Evolutionary conservation across 2,888 invertebrate species (phyloP), one percentile per base, ranked within the genome.

Genomic region (Prosopocoilus inquinatus): DNA sequence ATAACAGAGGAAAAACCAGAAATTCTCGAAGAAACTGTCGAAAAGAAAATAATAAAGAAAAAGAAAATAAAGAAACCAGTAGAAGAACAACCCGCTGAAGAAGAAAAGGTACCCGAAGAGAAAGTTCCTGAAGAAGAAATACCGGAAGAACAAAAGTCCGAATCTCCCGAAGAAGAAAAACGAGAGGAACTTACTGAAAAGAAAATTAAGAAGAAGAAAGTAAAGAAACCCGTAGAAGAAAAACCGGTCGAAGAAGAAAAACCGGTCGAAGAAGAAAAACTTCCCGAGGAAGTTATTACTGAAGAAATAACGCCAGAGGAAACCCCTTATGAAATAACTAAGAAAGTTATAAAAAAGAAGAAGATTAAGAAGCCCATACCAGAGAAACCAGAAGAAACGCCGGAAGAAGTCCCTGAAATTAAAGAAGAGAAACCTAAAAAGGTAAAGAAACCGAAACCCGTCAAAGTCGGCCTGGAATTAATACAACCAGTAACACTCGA

Each of bases 401-500:
- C 59, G 0, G 46, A 69, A 64, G 41, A 38, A 59, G 58, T 60
- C 13, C 58, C 61, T 3, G 50, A 67, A 58, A 46, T 55, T 56
- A 0, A 61, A 47, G 0, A 35, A 49, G 48, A 59, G 41, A 59
- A 61, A 50, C 55, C 61, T 63, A 67, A 63, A 45, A 51, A 64
- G 58, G 8, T 28, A 59, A 2, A 64, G 52, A 3, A 69, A 63
- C 11, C 60, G 51, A 47, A 70, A 63, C 52, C 68, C 61, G 2
- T 64, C 60, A 52, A 59, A 60, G 47, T 62, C 33, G 64, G 60
- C 58, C 53, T 57, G 36, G 57, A 68, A 72, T 72, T 66, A 53
- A 72, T 72, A 9, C 68, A 74, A 64, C 80, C 83, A 36, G 80
- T 84, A 65, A 82, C 81, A 71, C 83, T 88, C 54, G 84, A 87